phyloP scores from a whole-genome alignment of 2,888 invertebrate genomes.

The Cynaeus angustus region DNA sequence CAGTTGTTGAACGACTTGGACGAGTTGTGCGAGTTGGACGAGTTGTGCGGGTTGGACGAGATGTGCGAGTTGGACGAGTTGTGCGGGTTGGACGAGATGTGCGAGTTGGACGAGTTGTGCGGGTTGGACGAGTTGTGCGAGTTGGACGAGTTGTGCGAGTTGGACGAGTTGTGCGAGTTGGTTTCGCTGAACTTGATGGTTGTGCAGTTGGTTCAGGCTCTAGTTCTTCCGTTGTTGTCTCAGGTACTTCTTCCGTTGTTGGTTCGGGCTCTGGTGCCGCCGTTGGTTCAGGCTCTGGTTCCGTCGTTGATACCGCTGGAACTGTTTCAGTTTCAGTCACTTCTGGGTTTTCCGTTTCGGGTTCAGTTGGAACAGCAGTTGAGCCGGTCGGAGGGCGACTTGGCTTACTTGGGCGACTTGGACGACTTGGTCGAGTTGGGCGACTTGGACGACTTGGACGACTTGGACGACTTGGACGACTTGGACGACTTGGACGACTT shows the following conservation, averaged over 20 bases:
- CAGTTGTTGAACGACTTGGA: no score
- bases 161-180: slow-evolving; percentile 11
- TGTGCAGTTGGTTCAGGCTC: slow-evolving; percentile 11
- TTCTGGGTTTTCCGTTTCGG: neutral
- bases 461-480: slow-evolving; percentile 28
- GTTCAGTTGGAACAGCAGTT: neutral
- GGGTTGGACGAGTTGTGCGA: slow-evolving; percentile 24
- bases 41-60: no score
- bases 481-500: slow-evolving; percentile 10
- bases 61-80: no score
- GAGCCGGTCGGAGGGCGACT: neutral
- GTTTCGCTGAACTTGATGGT: slow-evolving; percentile 12
- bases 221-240: neutral
- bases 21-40: no score
- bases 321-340: slow-evolving; percentile 4
- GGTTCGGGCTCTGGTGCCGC: no score
- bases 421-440: neutral
- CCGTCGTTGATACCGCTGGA: neutral
- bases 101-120: slow-evolving; percentile 20
- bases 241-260: no score
- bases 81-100: neutral
- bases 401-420: neutral
- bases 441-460: slow-evolving; percentile 19
- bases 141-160: slow-evolving; percentile 20
- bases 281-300: slow-evolving; percentile 7